phyloP scores from a whole-genome alignment of 2,113 vertebrate species.

The Brachionichthys hirsutus region DNA sequence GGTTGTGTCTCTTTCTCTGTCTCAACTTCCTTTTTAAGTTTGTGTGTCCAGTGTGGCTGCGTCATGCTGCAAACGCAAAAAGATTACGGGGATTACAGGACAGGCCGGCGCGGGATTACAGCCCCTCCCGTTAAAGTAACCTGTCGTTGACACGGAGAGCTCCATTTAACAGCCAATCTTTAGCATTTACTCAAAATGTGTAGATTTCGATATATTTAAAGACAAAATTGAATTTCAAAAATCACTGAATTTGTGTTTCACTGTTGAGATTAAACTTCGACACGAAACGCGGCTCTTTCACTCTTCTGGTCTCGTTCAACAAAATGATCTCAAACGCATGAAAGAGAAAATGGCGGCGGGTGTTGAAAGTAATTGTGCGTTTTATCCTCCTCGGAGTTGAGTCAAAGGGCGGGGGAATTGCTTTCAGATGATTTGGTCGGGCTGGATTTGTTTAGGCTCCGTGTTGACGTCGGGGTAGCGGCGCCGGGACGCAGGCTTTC shows the following conservation, averaged over 20 bases:
- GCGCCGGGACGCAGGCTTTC: too few species aligned
- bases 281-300: too few species aligned
- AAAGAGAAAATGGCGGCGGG: neutral
- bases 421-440: neutral
- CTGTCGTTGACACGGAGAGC: constrained; percentile 11
- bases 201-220: neutral
- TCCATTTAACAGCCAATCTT: neutral
- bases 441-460: neutral
- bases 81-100: constrained; percentile 69
- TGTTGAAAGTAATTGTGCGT: neutral
- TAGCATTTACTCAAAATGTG: neutral
- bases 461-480: neutral
- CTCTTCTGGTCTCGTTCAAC: neutral
- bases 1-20: neutral
- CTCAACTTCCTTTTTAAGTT: constrained; percentile 18
- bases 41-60: constrained; percentile 17
- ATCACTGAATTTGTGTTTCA: too few species aligned
- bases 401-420: neutral
- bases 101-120: constrained; percentile 62
- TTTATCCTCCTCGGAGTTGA: neutral
- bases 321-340: neutral
- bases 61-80: constrained; percentile 43
- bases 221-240: neutral
- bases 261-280: too few species aligned
- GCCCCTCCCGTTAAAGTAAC: constrained; percentile 50